A percentile compares a stretch with the other conserved stretches of the same genome.
Conservation (phyloP, 2,888 invertebrate genomes). For the Salpingus planirostris region DNA sequence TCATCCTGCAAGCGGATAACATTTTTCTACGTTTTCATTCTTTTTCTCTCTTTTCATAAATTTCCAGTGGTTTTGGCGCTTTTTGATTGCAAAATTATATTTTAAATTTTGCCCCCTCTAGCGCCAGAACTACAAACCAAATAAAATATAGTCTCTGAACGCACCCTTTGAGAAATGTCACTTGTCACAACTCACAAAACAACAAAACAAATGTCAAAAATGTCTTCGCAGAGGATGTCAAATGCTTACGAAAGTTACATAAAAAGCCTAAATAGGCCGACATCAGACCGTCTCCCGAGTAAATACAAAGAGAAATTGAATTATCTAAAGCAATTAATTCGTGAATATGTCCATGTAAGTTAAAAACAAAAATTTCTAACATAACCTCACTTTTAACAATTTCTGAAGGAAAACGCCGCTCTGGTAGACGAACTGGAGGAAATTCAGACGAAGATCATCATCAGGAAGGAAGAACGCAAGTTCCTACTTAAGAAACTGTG, state of each 20-base stretch:
- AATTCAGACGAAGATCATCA: slow-evolving; percentile 71
- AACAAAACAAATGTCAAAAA: slow-evolving; percentile 8
- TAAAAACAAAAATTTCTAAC: background rate
- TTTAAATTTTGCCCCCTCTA: too few species aligned
- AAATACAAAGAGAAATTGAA: slow-evolving; percentile 57
- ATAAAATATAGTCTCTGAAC: too few species aligned
- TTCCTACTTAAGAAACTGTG: slow-evolving; percentile 69
- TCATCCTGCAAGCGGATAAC: too few species aligned
- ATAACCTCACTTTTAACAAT: slow-evolving; percentile 5
- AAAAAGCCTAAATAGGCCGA: slow-evolving; percentile 9
- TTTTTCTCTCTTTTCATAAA: too few species aligned
- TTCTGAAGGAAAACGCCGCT: slow-evolving; percentile 67
- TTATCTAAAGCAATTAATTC: slow-evolving; percentile 53
- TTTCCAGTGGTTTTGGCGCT: too few species aligned
- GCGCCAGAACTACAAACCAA: too few species aligned
- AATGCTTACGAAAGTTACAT: slow-evolving; percentile 14
- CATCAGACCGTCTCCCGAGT: slow-evolving; percentile 22
- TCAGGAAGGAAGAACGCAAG: slow-evolving; percentile 75
- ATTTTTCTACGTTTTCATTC: too few species aligned
- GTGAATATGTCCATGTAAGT: slow-evolving; percentile 60
- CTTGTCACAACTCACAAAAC: background rate
- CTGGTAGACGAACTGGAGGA: slow-evolving; percentile 82
- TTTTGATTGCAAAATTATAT: too few species aligned
- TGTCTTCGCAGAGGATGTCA: too few species aligned
- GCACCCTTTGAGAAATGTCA: too few species aligned